phyloP scores from a whole-genome alignment of 2,888 invertebrate genomes.

The Acleris laterana region DNA sequence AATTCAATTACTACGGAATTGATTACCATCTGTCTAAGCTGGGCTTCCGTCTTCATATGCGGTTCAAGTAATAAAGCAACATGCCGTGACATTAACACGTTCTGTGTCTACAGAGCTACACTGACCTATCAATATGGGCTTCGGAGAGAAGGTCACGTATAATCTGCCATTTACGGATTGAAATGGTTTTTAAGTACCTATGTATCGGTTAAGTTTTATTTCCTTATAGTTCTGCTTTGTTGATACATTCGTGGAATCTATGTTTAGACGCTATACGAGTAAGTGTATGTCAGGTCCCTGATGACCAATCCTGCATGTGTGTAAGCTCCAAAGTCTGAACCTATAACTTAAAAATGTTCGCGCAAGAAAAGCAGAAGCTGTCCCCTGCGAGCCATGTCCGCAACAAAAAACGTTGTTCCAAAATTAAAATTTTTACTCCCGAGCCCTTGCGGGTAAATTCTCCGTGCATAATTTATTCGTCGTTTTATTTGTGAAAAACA shows the following conservation, averaged over 20 bases:
- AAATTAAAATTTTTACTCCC: slow-evolving; percentile 36
- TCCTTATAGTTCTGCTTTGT: neutral
- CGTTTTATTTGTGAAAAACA: slow-evolving; percentile 52
- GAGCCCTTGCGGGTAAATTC: slow-evolving; percentile 27
- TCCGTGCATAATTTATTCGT: slow-evolving; percentile 58
- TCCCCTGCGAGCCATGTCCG: slow-evolving; percentile 36
- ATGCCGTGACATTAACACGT: slow-evolving; percentile 5
- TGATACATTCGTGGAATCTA: neutral
- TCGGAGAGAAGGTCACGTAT: slow-evolving; percentile 6
- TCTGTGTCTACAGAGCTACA: neutral
- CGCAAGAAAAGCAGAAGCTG: slow-evolving; percentile 30
- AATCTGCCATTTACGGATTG: neutral
- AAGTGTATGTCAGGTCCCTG: slow-evolving; percentile 1
- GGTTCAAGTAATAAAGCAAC: slow-evolving; percentile 25
- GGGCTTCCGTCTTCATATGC: slow-evolving; percentile 54
- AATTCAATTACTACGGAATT: slow-evolving; percentile 77
- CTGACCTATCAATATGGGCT: slow-evolving; percentile 13
- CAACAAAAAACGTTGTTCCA: slow-evolving; percentile 31
- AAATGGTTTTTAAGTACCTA: neutral
- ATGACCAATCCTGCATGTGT: neutral
- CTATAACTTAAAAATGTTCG: slow-evolving; percentile 28
- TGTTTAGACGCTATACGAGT: neutral
- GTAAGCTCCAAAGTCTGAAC: slow-evolving; percentile 10
- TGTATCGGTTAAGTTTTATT: neutral
- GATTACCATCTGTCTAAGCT: slow-evolving; percentile 70